Conservation (phyloP, 2,888 invertebrate genomes). For the Andrena dorsata region DNA sequence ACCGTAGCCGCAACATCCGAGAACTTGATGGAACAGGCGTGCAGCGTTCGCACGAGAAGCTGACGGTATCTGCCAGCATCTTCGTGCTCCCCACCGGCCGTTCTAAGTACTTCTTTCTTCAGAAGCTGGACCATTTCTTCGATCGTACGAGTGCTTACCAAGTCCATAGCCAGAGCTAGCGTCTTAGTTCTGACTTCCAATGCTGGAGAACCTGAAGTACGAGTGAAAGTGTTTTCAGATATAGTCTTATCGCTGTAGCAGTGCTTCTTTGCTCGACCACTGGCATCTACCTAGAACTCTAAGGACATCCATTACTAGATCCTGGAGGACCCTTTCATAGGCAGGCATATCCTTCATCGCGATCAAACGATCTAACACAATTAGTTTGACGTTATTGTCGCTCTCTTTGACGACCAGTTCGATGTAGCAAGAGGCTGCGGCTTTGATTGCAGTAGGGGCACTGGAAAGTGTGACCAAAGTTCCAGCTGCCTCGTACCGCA, state of each 20-base stretch:
- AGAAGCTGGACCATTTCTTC: slow-evolving; percentile 97
- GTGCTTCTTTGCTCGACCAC: neutral
- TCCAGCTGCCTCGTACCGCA: slow-evolving; percentile 99
- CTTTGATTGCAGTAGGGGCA: slow-evolving; percentile 98
- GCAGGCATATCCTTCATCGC: slow-evolving; percentile 93
- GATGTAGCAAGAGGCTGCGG: slow-evolving; percentile 99
- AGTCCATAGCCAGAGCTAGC: slow-evolving; percentile 92
- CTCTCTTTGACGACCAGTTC: slow-evolving; percentile 99
- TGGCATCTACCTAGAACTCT: slow-evolving; percentile 91
- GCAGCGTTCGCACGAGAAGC: slow-evolving; percentile 96
- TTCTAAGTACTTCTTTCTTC: slow-evolving; percentile 97
- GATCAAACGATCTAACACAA: slow-evolving; percentile 97
- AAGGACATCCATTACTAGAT: slow-evolving; percentile 98
- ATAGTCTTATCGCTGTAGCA: neutral
- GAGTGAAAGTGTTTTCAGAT: neutral
- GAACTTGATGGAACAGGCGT: slow-evolving; percentile 97
- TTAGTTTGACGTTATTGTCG: slow-evolving; percentile 99
- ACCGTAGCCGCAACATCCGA: slow-evolving; percentile 97
- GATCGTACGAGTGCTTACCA: slow-evolving; percentile 96
- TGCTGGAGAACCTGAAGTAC: slow-evolving; percentile 88
- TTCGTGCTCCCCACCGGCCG: slow-evolving; percentile 95
- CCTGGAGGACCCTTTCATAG: slow-evolving; percentile 94
- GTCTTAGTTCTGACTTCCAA: slow-evolving; percentile 97
- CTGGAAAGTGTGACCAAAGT: slow-evolving; percentile 98
- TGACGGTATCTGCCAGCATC: slow-evolving; percentile 98